phyloP scores from a whole-genome alignment of 92 coral and sea anemone genomes.

The Meandrina meandrites region DNA sequence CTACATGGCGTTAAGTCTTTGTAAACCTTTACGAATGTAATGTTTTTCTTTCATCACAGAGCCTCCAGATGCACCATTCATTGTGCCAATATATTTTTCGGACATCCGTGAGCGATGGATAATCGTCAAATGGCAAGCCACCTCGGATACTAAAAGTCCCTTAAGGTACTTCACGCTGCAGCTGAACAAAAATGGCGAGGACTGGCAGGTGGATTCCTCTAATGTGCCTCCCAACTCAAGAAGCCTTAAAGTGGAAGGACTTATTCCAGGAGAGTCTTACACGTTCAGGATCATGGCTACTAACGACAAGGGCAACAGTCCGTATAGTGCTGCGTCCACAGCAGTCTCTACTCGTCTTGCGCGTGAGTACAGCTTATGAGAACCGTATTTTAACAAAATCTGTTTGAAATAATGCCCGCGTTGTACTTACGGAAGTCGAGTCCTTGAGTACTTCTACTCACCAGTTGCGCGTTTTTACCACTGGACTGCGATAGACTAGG shows the following conservation, averaged over 20 bases:
- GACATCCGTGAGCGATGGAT: slow-evolving; percentile 81
- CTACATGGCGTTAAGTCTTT: neutral
- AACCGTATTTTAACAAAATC: neutral
- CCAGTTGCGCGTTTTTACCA: too few relatives aligned
- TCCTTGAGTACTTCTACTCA: too few relatives aligned
- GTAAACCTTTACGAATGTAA: neutral
- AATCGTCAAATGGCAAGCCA: slow-evolving; percentile 81
- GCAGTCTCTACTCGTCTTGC: slow-evolving; percentile 68
- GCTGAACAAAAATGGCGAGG: slow-evolving; percentile 63
- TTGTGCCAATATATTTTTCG: slow-evolving; percentile 82
- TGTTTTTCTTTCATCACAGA: slow-evolving; percentile 43
- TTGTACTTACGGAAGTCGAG: too few relatives aligned
- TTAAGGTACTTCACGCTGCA: slow-evolving; percentile 87
- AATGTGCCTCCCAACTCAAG: slow-evolving; percentile 58
- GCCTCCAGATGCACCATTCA: slow-evolving; percentile 86
- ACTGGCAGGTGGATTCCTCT: slow-evolving; percentile 82
- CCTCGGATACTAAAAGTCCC: slow-evolving; percentile 72
- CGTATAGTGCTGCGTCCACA: slow-evolving; percentile 78
- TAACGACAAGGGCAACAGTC: slow-evolving; percentile 87
- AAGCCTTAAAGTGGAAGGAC: slow-evolving; percentile 76
- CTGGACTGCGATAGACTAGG: too few relatives aligned
- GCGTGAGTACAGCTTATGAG: slow-evolving; percentile 6
- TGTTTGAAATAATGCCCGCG: neutral
- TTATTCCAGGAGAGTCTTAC: slow-evolving; percentile 78
- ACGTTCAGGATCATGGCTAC: slow-evolving; percentile 89